phyloP scores from a whole-genome alignment of 2,113 vertebrate species.

The Ophthalmotilapia sp. region DNA sequence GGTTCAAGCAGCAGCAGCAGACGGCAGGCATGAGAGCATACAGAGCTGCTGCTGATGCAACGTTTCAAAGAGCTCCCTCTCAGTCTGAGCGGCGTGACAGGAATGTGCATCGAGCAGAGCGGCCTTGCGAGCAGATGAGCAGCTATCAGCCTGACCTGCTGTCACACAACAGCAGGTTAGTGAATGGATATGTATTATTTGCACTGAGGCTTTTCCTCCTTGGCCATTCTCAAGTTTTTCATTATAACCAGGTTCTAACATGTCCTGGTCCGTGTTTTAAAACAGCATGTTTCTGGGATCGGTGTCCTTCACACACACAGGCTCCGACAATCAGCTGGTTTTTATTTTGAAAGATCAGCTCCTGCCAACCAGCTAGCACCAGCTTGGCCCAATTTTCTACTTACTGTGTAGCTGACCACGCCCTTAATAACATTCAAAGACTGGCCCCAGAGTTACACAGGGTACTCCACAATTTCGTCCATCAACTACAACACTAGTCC shows the following conservation, averaged over 20 bases:
- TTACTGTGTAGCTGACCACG: neutral
- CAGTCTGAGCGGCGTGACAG: neutral
- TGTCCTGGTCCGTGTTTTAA: neutral
- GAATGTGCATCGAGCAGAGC: neutral
- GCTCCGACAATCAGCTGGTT: neutral
- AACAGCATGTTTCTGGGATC: neutral
- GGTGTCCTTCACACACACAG: neutral
- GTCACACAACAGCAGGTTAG: neutral
- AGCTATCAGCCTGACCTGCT: neutral
- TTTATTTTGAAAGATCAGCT: neutral
- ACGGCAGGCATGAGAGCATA: neutral
- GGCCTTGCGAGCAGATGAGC: neutral
- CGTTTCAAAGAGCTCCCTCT: neutral
- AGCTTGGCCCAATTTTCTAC: neutral
- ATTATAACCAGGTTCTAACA: neutral
- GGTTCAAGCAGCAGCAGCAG: neutral
- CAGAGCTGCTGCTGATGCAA: neutral
- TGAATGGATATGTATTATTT: neutral
- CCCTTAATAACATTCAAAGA: neutral
- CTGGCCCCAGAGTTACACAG: neutral
- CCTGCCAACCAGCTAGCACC: neutral
- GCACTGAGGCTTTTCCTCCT: neutral
- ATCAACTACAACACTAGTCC: neutral
- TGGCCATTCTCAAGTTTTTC: neutral
- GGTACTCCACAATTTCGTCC: neutral